Evolutionary conservation across 2,888 invertebrate species (phyloP).

Genomic region (Nomada fucata): DNA sequence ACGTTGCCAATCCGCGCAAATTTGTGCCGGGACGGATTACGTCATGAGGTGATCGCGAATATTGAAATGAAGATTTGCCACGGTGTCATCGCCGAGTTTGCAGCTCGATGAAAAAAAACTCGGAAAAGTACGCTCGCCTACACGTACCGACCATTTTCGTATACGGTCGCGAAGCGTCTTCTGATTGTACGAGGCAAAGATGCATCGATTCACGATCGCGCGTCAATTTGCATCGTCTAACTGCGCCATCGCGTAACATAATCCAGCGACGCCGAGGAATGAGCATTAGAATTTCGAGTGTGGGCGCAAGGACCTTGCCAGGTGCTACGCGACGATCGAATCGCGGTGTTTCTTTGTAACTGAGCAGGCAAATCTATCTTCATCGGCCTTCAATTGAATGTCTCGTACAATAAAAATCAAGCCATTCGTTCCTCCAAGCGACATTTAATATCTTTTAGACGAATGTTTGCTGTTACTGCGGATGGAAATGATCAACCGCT

Average conservation of each 20-base stretch:
- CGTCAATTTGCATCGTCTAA: constrained; percentile 64
- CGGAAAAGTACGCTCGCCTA: constrained; percentile 52
- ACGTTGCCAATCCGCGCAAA: not conserved
- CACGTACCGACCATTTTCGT: constrained; percentile 63
- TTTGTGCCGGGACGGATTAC: not conserved
- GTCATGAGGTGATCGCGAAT: constrained; percentile 21
- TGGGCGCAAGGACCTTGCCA: constrained; percentile 73
- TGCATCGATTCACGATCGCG: constrained; percentile 28
- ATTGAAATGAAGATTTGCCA: constrained; percentile 37
- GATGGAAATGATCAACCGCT: no score
- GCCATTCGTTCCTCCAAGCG: no score
- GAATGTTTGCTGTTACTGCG: no score
- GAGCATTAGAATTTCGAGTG: constrained; percentile 70
- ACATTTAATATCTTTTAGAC: no score
- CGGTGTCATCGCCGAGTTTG: constrained; percentile 51
- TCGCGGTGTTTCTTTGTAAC: not conserved
- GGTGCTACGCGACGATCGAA: constrained; percentile 11
- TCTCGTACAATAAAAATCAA: not conserved
- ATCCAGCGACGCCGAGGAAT: constrained; percentile 59
- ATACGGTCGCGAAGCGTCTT: constrained; percentile 42
- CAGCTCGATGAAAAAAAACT: constrained; percentile 55
- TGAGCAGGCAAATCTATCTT: not conserved
- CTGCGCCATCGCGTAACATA: constrained; percentile 63
- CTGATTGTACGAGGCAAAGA: constrained; percentile 56
- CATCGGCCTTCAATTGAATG: not conserved